phyloP scores from a whole-genome alignment of 2,797 vertebrate genomes.

The Pristis pectinata region DNA sequence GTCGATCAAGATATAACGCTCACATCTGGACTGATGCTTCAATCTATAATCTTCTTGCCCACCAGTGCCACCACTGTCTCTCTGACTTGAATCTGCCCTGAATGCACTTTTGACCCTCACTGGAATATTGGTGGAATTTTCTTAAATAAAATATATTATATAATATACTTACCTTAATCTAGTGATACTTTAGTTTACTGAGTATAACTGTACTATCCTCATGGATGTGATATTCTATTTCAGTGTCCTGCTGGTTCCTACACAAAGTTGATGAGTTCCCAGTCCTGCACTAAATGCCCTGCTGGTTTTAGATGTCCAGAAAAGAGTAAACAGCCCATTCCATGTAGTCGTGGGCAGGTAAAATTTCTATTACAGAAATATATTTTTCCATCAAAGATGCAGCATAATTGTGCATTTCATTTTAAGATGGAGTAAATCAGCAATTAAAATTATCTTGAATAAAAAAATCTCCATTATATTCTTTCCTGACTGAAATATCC shows the following conservation, averaged over 20 bases:
- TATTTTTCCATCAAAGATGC: neutral
- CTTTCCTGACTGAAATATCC: neutral
- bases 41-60: neutral
- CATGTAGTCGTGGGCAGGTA: neutral
- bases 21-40: neutral
- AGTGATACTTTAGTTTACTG: neutral
- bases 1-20: neutral
- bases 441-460: neutral
- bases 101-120: neutral
- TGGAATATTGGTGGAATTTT: neutral
- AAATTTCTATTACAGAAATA: too few relatives aligned
- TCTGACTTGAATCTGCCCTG: neutral
- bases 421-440: neutral
- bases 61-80: neutral
- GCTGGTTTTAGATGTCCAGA: neutral
- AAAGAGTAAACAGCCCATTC: neutral
- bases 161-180: too few relatives aligned
- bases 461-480: neutral
- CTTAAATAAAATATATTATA: too few relatives aligned
- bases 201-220: neutral
- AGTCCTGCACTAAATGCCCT: neutral
- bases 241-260: constrained; percentile 6
- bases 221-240: neutral
- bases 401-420: neutral
- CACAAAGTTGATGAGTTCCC: neutral